Evolutionary conservation across 2,888 invertebrate genomes (phyloP).

Genomic region (Brenthis daphne): DNA sequence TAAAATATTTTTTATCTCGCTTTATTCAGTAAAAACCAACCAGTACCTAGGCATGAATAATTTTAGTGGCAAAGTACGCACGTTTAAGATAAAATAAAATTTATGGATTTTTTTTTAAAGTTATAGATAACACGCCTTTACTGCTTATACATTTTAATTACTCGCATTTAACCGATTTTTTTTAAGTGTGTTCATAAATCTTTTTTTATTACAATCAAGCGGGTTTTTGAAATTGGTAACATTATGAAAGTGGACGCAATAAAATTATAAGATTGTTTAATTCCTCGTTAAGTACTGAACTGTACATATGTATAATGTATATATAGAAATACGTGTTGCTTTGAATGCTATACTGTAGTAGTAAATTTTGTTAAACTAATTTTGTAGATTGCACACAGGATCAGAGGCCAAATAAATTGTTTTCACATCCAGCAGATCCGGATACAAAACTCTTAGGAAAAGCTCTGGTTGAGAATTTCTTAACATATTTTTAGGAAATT

Average conservation of each 20-base stretch:
- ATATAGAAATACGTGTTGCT: no score
- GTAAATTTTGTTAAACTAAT: no score
- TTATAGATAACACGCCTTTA: slow-evolving; percentile 9
- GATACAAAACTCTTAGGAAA: no score
- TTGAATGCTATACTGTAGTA: no score
- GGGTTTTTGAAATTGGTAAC: slow-evolving; percentile 10
- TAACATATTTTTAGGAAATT: no score
- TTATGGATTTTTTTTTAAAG: neutral
- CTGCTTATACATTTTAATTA: slow-evolving; percentile 26
- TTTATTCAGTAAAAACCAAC: neutral
- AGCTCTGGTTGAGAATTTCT: no score
- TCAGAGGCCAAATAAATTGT: no score
- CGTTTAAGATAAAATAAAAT: slow-evolving; percentile 5
- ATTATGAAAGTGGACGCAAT: slow-evolving; percentile 4
- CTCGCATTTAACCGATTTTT: slow-evolving; percentile 7
- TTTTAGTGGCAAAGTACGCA: neutral
- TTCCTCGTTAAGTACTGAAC: neutral
- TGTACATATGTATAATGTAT: neutral
- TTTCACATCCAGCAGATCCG: no score
- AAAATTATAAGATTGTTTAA: slow-evolving; percentile 6
- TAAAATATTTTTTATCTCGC: neutral
- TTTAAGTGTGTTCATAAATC: slow-evolving; percentile 29
- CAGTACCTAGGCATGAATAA: neutral
- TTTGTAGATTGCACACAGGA: no score
- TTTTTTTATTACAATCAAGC: slow-evolving; percentile 23